Percentiles rank a stretch among this genome's conserved stretches.
phyloP scores from a whole-genome alignment of 2,113 vertebrate species.

The Polyodon spathula region DNA sequence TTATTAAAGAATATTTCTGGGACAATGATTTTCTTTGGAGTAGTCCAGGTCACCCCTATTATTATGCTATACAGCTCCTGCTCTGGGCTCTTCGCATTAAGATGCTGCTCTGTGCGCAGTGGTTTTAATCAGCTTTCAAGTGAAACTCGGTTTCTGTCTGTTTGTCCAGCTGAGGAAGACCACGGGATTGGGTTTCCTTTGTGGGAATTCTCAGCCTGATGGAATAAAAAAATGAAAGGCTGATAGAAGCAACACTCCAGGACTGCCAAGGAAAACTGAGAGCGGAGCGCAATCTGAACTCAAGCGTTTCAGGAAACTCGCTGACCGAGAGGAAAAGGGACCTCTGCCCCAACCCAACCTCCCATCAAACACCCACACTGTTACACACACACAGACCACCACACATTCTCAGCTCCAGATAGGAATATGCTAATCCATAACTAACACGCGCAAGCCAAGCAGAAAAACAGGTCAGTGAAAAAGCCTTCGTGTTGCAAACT shows the following conservation, averaged over 20 bases:
- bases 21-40: no score
- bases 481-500: no score
- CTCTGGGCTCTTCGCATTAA: conserved; percentile 41
- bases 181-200: conserved; percentile 51
- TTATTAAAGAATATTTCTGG: no score
- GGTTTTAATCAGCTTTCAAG: conserved; percentile 55
- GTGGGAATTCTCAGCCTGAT: conserved; percentile 44
- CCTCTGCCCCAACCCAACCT: no score
- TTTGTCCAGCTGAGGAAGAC: conserved; percentile 53
- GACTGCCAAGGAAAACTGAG: conserved; percentile 16
- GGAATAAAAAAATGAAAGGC: conserved; percentile 43
- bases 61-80: no score
- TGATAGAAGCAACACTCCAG: conserved; percentile 4
- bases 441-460: no score
- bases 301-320: conserved; percentile 17
- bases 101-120: conserved; percentile 48
- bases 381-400: conserved; percentile 26
- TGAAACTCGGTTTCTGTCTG: conserved; percentile 60
- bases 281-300: conserved; percentile 26
- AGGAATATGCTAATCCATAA: no score
- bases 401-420: no score
- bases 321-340: conserved; percentile 29
- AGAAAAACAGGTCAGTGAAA: no score
- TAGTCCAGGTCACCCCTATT: no score
- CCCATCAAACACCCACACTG: conserved; percentile 20